A percentile compares a stretch with the other conserved stretches of the same genome.
phyloP scores from a whole-genome alignment of 2,888 invertebrate species.

The Acleris sparsana region DNA sequence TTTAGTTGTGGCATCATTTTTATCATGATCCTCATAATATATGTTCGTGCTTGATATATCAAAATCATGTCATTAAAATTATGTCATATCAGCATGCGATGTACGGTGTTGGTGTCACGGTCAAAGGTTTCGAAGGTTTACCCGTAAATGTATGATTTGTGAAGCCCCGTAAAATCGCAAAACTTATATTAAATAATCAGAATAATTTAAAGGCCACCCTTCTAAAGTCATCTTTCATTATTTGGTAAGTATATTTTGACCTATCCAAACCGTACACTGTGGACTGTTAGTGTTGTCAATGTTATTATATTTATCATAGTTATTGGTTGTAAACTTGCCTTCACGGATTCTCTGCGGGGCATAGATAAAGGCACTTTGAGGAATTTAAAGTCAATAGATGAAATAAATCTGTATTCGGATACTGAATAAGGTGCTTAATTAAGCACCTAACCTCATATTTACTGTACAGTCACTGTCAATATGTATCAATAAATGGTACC shows the following conservation, averaged over 20 bases:
- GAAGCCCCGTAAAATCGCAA: slow-evolving; percentile 49
- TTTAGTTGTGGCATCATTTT: slow-evolving; percentile 1
- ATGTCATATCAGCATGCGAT: slow-evolving; percentile 18
- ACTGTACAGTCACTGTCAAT: no score
- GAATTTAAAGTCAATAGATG: no score
- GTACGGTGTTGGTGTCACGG: slow-evolving; percentile 25
- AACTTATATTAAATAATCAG: slow-evolving; percentile 74
- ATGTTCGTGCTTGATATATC: slow-evolving; percentile 17
- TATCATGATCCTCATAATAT: background rate
- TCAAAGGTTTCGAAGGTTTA: slow-evolving; percentile 7
- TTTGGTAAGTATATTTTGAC: slow-evolving; percentile 4
- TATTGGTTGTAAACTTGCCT: no score
- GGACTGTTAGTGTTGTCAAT: background rate
- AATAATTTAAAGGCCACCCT: background rate
- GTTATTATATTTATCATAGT: no score
- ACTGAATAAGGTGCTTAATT: no score
- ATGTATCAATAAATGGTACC: no score
- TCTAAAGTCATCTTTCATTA: background rate
- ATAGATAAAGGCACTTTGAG: no score
- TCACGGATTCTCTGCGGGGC: no score
- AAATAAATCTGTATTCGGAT: no score
- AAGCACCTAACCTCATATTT: no score
- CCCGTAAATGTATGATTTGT: slow-evolving; percentile 2
- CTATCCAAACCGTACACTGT: slow-evolving; percentile 29
- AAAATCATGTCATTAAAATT: background rate